Base-by-base conservation (phyloP, 2,797 vertebrate species). In the Neosalanx taihuensis region DNA sequence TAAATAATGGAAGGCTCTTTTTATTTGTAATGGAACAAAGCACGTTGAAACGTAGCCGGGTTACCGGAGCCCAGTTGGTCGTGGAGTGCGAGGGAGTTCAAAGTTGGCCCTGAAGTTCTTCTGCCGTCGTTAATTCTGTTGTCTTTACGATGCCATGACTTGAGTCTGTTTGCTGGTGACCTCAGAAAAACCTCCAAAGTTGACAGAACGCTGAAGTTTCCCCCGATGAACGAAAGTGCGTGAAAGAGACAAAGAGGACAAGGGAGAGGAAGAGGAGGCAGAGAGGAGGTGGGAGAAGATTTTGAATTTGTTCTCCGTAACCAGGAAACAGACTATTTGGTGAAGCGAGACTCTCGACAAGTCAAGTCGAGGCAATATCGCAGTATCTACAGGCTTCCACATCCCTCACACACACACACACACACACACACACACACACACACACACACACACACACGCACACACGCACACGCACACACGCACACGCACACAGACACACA, bases 351-450 rank as follows among this genome's bases (percentile, higher is more conserved):
- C 77, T 64, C 62, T 77, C 64, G 79, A 86, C 87, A 91, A 93
- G 90, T 56, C 90, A 89, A 85, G 77, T 76, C 83, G 85, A 84
- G 90, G 91, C 89, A 91, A 93, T 88, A 81, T 87, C 89, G 90
- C 79, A 78, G 70, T 83, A 87, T 90, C 85, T 90, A 81, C 41
- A 51, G 75, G 69, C 85, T 69, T 53, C 18, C 51, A 70, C 77
- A 41, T 69, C 56, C 33, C 9, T 17, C 29, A 33, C 51, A 66
- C 37, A 10, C 33, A 35, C 33, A 35, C 33, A 37, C 9, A 18
- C 29, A 31, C 49, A 64, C 23, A 26, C 23, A 66, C 37, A 10
- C 1, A 35, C 33, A 35, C 33, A 37, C 9, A 18, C 29, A 31
- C n/a, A 66, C 37, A 10, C 1, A 35, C 33, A 35, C 33, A 37